Conservation (phyloP, 2,888 invertebrate species). For the Danaus chrysippus region DNA sequence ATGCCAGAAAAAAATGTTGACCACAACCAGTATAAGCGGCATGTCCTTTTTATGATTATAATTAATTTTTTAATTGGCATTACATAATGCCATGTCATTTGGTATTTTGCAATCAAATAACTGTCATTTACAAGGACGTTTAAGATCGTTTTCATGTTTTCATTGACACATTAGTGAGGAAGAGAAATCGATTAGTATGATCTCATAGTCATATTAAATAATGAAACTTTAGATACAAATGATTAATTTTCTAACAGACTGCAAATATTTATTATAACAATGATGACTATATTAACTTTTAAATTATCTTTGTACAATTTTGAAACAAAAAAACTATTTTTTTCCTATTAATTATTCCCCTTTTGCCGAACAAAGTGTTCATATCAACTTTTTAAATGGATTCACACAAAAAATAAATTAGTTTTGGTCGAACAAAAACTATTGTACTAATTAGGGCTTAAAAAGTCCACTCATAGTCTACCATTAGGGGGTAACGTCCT, state of each 20-base stretch:
- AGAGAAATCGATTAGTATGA: constrained; percentile 20
- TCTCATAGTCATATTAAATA: constrained; percentile 1
- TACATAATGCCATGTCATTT: too few relatives aligned
- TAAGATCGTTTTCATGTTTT: background rate
- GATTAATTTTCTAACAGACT: too few relatives aligned
- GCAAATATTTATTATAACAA: too few relatives aligned
- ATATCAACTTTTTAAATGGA: constrained; percentile 24
- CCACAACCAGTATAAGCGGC: constrained; percentile 3
- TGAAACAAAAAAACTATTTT: constrained; percentile 26
- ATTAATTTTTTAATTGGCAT: too few relatives aligned
- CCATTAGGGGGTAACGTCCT: background rate
- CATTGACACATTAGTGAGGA: constrained; percentile 9
- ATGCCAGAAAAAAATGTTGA: constrained; percentile 19
- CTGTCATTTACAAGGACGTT: too few relatives aligned
- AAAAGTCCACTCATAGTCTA: constrained; percentile 40
- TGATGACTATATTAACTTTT: too few relatives aligned
- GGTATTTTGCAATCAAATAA: too few relatives aligned
- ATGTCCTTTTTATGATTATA: too few relatives aligned
- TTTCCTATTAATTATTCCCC: constrained; percentile 43
- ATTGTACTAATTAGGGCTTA: constrained; percentile 63
- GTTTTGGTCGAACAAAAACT: constrained; percentile 59
- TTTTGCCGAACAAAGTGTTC: constrained; percentile 40
- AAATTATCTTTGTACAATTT: too few relatives aligned
- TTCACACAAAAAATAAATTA: constrained; percentile 65
- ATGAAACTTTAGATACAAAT: background rate